Conservation (phyloP, 2,888 invertebrate genomes). For the Halictus quadricinctus region DNA sequence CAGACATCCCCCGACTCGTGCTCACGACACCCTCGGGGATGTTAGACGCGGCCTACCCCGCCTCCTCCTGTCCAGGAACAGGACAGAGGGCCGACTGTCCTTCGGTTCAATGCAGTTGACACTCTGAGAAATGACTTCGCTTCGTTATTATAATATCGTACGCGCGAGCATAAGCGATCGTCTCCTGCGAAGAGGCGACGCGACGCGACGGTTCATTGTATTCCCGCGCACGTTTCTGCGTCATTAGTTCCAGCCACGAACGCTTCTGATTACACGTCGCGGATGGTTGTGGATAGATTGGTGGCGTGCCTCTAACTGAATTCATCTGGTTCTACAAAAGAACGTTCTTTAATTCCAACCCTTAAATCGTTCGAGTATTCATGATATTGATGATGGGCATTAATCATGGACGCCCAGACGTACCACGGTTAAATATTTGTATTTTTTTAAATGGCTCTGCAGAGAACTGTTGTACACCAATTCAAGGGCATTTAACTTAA, state of each 20-base stretch:
- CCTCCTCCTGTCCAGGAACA: constrained; percentile 66
- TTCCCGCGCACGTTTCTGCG: constrained; percentile 74
- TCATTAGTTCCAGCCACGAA: constrained; percentile 71
- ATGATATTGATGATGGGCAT: background rate
- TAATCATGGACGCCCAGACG: background rate
- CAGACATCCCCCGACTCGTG: constrained; percentile 66
- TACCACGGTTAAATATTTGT: background rate
- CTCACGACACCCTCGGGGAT: constrained; percentile 79
- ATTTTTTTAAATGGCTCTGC: background rate
- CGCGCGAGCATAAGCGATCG: constrained; percentile 49
- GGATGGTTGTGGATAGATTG: background rate
- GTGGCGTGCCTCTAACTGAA: background rate
- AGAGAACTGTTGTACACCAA: background rate
- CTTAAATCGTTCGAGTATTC: background rate
- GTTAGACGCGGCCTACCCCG: constrained; percentile 67
- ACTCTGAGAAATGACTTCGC: constrained; percentile 81
- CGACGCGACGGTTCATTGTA: constrained; percentile 70
- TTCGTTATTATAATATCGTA: constrained; percentile 79
- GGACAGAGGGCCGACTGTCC: constrained; percentile 74
- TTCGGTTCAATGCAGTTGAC: constrained; percentile 81
- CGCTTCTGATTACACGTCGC: constrained; percentile 5
- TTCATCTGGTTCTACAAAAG: background rate
- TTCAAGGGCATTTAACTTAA: background rate
- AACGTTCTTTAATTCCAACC: background rate
- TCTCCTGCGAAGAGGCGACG: constrained; percentile 33